Base-by-base conservation (phyloP, 2,113 vertebrate species). In the Alouatta palliata region DNA sequence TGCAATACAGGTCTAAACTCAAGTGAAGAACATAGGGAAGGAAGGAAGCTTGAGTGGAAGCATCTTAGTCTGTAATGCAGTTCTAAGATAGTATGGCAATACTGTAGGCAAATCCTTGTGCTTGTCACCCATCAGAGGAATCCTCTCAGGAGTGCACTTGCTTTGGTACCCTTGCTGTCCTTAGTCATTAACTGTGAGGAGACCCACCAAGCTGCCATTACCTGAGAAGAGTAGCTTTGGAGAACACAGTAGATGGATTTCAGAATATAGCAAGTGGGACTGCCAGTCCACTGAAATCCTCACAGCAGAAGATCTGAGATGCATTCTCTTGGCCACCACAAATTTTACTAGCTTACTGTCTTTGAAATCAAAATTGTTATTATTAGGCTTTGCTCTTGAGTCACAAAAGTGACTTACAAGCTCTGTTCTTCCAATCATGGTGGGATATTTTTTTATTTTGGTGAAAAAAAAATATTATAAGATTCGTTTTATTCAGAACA, bases 311-410 rank as follows among this genome's bases (percentile, higher is more conserved):
- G 16, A 88, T 66, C 30, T 61, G 37, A 88, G 27, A 32, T 77
- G 13, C 37, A 70, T 45, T 87, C 32, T 85, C 47, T 68, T 73
- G 49, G 80, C 30, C 45, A 43, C 40, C 73, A 76, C n/a, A 76
- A 45, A 54, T 58, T 79, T 94, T 43, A 75, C 87, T 90, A 95
- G 23, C n/a, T 8, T 89, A 71, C 40, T 73, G 20, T 75, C 75
- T 97, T 71, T 45, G 19, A 93, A 93, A 90, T 84, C 70, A 75
- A 61, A 52, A 25, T 35, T 76, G 81, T 86, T 75, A 17, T 47
- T 87, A 35, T 90, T 80, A 94, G 79, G 21, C 80, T 97, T 96
- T 95, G 12, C 16, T 96, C 64, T 92, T 75, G 40, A 91, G 10
- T 94, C 66, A 91, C 16, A 73, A 89, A 90, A 61, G 19, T 90